Conservation (phyloP, 1,140 invertebrate species). For the Drosophila orena region DNA sequence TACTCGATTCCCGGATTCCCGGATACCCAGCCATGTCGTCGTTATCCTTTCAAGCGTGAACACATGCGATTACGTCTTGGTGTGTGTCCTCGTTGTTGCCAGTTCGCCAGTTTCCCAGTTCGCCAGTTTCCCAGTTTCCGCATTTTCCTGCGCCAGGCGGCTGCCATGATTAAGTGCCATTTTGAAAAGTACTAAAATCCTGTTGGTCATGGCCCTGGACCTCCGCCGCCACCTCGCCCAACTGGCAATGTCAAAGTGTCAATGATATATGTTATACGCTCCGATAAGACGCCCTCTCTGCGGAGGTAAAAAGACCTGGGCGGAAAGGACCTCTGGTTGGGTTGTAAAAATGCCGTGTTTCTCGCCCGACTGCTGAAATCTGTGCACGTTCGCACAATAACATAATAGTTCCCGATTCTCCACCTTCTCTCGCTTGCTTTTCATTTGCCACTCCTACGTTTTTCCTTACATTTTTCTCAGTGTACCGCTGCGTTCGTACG, state of each 20-base stretch:
- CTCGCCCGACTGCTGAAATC: conserved; percentile 58
- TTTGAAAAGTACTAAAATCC: conserved; percentile 85
- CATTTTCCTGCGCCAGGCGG: conserved; percentile 80
- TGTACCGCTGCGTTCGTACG: conserved; percentile 27
- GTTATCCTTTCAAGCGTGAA: conserved; percentile 84
- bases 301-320: neutral
- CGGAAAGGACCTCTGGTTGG: neutral
- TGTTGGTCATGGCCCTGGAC: conserved; percentile 74
- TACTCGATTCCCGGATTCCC: conserved; percentile 22
- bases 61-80: conserved; percentile 82
- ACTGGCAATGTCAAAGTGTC: conserved; percentile 81
- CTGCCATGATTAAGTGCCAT: conserved; percentile 84
- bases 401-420: conserved; percentile 76
- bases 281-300: conserved; percentile 67
- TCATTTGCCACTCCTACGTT: conserved; percentile 12
- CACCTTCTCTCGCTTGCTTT: conserved; percentile 14
- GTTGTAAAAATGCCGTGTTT: conserved; percentile 7
- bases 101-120: conserved; percentile 23
- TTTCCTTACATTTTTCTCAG: conserved; percentile 49
- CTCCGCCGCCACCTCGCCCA: conserved; percentile 8
- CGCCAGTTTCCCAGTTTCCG: conserved; percentile 54
- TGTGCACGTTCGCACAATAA: conserved; percentile 82
- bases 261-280: conserved; percentile 84
- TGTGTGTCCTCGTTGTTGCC: conserved; percentile 68
- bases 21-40: conserved; percentile 61